Percentiles rank a stretch among this genome's conserved stretches.
phyloP scores from a whole-genome alignment of 2,888 invertebrate species.

The Tipula confusa region DNA sequence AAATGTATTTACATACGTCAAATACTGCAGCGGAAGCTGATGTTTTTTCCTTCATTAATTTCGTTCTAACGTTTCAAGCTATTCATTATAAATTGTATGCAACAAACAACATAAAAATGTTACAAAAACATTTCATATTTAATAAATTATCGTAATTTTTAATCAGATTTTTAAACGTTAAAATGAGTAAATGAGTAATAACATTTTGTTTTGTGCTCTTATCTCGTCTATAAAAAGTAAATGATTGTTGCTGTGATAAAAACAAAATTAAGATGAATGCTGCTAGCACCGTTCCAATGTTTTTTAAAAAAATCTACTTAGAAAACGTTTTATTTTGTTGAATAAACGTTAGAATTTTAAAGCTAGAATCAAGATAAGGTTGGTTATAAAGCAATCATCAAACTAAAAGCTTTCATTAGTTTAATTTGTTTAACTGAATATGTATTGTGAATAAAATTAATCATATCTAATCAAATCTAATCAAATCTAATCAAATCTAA shows the following conservation, averaged over 20 bases:
- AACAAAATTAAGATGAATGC: background rate
- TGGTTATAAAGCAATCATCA: too few relatives aligned
- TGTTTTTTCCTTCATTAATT: background rate
- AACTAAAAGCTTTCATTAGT: too few relatives aligned
- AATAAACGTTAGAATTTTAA: too few relatives aligned
- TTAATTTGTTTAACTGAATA: too few relatives aligned
- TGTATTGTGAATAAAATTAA: too few relatives aligned
- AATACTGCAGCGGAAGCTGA: background rate
- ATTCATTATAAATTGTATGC: background rate
- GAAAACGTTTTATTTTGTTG: too few relatives aligned
- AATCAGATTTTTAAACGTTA: background rate
- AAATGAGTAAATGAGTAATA: background rate
- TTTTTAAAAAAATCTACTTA: too few relatives aligned
- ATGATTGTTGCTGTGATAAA: background rate
- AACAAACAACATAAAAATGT: background rate
- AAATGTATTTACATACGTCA: too few relatives aligned
- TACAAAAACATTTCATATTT: background rate
- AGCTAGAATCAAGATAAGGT: too few relatives aligned
- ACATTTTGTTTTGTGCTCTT: background rate
- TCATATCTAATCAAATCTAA: too few relatives aligned
- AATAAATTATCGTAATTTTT: background rate
- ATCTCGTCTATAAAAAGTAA: background rate
- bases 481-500: too few relatives aligned
- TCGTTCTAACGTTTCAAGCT: background rate
- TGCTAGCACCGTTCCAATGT: background rate